Evolutionary conservation across 1,140 invertebrate genomes (phyloP), one percentile per base, ranked within the genome.

Genomic region (Pseudomyrmex sp.): DNA sequence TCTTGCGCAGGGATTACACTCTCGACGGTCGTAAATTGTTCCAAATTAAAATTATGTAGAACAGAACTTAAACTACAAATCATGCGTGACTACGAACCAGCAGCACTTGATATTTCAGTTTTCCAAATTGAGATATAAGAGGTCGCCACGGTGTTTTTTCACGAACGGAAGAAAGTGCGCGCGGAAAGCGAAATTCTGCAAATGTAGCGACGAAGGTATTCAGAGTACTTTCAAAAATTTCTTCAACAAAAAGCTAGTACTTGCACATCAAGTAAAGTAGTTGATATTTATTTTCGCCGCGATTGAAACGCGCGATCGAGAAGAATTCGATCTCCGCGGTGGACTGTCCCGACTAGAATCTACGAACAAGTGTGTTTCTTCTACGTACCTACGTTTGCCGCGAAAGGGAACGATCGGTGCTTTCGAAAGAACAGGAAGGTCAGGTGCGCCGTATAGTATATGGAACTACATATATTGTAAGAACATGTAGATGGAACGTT

Each of bases 381-480:
- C 76, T 82, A 76, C 46, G 9, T n/a, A 56, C 5, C 7, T 58
- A 15, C 48, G 26, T 74, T 85, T 77, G 66, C 83, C 77, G 73
- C 59, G 68, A 88, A 88, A 88, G 83, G 77, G 85, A 83, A 68
- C 73, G 72, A 72, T 23, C 48, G n/a, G 2, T 20, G 54, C 52
- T 82, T 62, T 48, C 52, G 18, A 70, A 59, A n/a, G 58, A 58
- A 18, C 83, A 56, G n/a, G 23, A 59, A 80, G 77, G 13, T 35
- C 46, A 35, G 26, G 12, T 50, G 56, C 61, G 15, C 4, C 46
- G 15, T 79, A 56, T 15, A 48, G 68, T 44, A 70, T 70, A 70
- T 70, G 26, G 20, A 56, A 56, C 54, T 69, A 8, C 18, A 10
- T 54, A 10, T 54, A 8, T 18, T 7, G 44, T 15, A 52, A 52